A percentile compares a stretch with the other conserved stretches of the same genome.
These are phyloP conservation scores for Sesamia nonagrioides DNA, from an alignment of 1,140 invertebrate species.

Conservation along the genomic window DNA sequence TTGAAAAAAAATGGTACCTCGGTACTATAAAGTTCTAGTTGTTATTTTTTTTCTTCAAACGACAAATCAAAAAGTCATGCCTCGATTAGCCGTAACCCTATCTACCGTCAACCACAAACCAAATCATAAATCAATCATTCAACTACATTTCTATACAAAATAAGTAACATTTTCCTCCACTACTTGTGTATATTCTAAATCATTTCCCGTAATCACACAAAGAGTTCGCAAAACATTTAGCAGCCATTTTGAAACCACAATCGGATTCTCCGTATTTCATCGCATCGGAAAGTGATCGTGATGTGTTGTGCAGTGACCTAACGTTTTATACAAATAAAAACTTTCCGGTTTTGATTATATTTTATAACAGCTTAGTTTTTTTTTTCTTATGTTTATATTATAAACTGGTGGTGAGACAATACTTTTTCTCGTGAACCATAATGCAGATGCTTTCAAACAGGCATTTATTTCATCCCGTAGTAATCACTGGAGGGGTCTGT, in stretches of 20 bases:
- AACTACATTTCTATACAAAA: not conserved
- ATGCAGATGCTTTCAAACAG: too few relatives aligned
- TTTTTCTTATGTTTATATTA: too few relatives aligned
- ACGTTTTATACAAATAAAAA: not conserved
- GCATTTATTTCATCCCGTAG: too few relatives aligned
- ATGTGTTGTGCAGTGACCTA: slow-evolving; percentile 1
- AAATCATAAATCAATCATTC: slow-evolving; percentile 11
- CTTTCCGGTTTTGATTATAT: not conserved
- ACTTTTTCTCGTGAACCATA: too few relatives aligned
- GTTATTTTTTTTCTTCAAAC: too few relatives aligned
- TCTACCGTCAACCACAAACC: not conserved
- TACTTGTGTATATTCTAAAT: slow-evolving; percentile 18
- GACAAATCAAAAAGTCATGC: too few relatives aligned
- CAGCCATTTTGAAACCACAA: slow-evolving; percentile 42
- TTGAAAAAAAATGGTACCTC: too few relatives aligned
- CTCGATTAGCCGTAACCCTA: too few relatives aligned
- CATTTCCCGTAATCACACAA: slow-evolving; percentile 45
- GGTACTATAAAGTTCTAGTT: too few relatives aligned
- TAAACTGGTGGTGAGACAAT: too few relatives aligned
- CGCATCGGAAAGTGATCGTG: slow-evolving; percentile 74
- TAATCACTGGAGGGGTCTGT: too few relatives aligned
- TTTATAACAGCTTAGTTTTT: not conserved
- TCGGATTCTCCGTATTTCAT: slow-evolving; percentile 44
- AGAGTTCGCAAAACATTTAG: slow-evolving; percentile 41
- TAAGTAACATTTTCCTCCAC: slow-evolving; percentile 14